Conservation (phyloP, 2,888 invertebrate genomes). For the Carpatolechia fugitivella region DNA sequence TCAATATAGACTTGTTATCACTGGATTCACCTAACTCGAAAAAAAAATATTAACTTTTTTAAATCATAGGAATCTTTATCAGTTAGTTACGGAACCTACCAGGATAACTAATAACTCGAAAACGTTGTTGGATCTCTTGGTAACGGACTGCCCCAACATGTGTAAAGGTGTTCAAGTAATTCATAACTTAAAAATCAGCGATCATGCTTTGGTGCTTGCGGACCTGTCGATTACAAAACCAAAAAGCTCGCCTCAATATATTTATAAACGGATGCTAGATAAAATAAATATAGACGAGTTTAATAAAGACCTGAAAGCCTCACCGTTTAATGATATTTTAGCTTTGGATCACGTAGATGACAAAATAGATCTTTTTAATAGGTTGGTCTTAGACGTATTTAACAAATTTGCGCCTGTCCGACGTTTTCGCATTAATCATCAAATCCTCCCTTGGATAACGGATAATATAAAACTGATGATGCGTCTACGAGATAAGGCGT, state of each 20-base stretch:
- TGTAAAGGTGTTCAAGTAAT: background rate
- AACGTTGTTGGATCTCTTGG: background rate
- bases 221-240: constrained; percentile 9
- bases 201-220: constrained; percentile 12
- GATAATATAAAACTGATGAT: constrained; percentile 24
- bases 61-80: constrained; percentile 14
- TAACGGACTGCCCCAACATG: background rate
- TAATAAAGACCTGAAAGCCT: background rate
- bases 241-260: background rate
- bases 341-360: background rate
- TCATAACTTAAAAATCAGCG: constrained; percentile 8
- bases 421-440: constrained; percentile 6
- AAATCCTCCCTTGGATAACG: constrained; percentile 22
- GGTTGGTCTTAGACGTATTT: constrained; percentile 11
- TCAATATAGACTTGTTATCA: constrained; percentile 21
- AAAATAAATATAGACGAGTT: background rate
- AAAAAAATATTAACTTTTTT: constrained; percentile 11
- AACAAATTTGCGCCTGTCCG: constrained; percentile 22
- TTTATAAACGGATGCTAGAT: background rate
- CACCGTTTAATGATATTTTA: background rate
- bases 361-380: constrained; percentile 19
- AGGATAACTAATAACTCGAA: constrained; percentile 10
- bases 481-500: constrained; percentile 18
- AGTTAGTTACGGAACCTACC: too few relatives aligned
- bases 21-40: background rate